phyloP scores from a whole-genome alignment of 1,140 invertebrate species.

The Heliconius melpomene region DNA sequence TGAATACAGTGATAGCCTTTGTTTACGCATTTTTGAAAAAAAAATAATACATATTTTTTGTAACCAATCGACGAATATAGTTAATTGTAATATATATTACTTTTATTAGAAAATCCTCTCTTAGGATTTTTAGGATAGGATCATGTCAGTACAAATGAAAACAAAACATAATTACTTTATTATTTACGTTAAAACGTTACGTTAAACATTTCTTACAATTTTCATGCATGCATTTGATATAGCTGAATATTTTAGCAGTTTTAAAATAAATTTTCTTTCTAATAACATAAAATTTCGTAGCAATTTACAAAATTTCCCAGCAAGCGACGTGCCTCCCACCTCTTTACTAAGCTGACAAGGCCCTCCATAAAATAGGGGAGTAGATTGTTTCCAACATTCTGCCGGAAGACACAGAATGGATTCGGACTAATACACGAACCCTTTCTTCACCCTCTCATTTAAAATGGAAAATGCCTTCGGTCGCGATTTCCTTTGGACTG shows the following conservation, averaged over 20 bases:
- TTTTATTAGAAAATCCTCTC: too few relatives aligned
- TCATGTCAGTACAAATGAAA: too few relatives aligned
- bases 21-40: too few relatives aligned
- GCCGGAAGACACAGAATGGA: slow-evolving; percentile 70
- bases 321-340: slow-evolving; percentile 24
- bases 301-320: slow-evolving; percentile 25
- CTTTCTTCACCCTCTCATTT: slow-evolving; percentile 61
- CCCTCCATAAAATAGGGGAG: slow-evolving; percentile 61
- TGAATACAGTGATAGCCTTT: too few relatives aligned
- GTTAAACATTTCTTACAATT: too few relatives aligned
- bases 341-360: slow-evolving; percentile 48
- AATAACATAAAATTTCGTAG: slow-evolving; percentile 18
- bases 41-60: too few relatives aligned
- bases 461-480: slow-evolving; percentile 71
- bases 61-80: too few relatives aligned
- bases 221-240: too few relatives aligned
- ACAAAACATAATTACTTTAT: too few relatives aligned
- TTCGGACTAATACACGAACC: slow-evolving; percentile 67
- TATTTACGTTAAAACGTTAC: too few relatives aligned
- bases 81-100: too few relatives aligned
- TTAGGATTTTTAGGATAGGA: too few relatives aligned
- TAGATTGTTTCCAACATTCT: slow-evolving; percentile 71
- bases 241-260: not conserved
- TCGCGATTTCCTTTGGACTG: slow-evolving; percentile 59
- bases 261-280: slow-evolving; percentile 14